Evolutionary conservation across 2,797 vertebrate species (phyloP).

Genomic region (Chloroceryle amazona): DNA sequence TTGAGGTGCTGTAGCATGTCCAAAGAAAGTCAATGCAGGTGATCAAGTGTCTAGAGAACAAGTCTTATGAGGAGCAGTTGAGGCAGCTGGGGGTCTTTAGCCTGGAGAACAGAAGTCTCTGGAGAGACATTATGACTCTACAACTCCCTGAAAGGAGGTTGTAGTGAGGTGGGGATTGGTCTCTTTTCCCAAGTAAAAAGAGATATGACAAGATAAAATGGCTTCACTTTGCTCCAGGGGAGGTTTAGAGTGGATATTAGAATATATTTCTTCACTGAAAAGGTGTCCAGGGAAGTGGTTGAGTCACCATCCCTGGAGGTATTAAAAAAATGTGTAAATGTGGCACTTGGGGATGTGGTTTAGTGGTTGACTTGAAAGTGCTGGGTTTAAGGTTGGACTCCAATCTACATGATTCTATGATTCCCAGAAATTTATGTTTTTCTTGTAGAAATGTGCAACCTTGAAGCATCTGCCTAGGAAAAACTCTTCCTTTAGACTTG

Average conservation of each 20-base stretch:
- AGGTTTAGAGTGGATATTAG: too few species aligned
- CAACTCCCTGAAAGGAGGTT: too few species aligned
- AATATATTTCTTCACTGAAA: too few species aligned
- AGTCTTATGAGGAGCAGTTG: not conserved
- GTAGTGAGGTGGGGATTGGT: too few species aligned
- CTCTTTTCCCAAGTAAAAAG: too few species aligned
- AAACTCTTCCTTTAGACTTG: not conserved
- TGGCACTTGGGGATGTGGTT: not conserved
- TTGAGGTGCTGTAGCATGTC: fast-evolving
- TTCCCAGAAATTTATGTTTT: not conserved
- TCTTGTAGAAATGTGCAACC: not conserved
- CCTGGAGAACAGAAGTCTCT: not conserved
- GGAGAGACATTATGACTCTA: not conserved
- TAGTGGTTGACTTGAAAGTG: not conserved
- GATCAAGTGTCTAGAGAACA: not conserved
- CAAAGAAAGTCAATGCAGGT: not conserved
- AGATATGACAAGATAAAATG: too few species aligned
- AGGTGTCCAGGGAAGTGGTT: too few species aligned
- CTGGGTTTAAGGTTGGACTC: not conserved
- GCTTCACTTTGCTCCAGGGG: too few species aligned
- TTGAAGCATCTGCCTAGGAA: not conserved
- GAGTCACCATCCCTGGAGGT: not conserved
- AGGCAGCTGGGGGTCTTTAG: not conserved
- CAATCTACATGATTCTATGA: not conserved
- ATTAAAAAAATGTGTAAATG: not conserved